Percentiles rank a stretch among this genome's conserved stretches.
Evolutionary conservation across 2,888 invertebrate species (phyloP).

Genomic region (Metacarcinus magister): DNA sequence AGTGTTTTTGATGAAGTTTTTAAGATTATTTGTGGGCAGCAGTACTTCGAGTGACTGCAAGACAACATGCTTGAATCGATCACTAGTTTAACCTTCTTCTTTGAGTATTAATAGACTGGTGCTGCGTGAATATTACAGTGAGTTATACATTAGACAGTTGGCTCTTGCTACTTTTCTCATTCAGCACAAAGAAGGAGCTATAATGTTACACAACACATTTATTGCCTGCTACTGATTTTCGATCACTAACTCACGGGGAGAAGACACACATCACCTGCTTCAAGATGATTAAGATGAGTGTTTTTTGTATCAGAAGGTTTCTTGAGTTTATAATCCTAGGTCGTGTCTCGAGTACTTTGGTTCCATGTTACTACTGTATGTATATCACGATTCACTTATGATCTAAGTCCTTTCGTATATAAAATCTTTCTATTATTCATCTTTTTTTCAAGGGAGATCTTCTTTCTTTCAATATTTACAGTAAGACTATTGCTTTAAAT

Average conservation of each 20-base stretch:
- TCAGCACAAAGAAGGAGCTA: background rate
- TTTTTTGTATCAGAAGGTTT: background rate
- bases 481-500: background rate
- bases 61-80: background rate
- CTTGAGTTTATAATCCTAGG: background rate
- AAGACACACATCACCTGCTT: background rate
- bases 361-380: background rate
- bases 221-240: background rate
- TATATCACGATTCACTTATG: background rate
- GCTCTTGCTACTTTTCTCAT: conserved; percentile 30
- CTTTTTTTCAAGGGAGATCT: background rate
- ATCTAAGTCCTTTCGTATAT: background rate
- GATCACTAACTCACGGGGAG: background rate
- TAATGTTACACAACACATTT: background rate
- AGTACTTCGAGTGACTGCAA: background rate
- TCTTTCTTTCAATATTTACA: background rate
- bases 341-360: background rate
- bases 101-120: background rate
- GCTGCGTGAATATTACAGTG: background rate
- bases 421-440: background rate
- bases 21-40: background rate
- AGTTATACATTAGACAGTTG: background rate
- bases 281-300: background rate
- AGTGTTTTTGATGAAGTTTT: background rate
- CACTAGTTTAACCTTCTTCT: background rate